These are phyloP conservation scores for Dissostichus mawsoni DNA, from an alignment of 2,113 vertebrate genomes.

Conservation along the genomic window DNA sequence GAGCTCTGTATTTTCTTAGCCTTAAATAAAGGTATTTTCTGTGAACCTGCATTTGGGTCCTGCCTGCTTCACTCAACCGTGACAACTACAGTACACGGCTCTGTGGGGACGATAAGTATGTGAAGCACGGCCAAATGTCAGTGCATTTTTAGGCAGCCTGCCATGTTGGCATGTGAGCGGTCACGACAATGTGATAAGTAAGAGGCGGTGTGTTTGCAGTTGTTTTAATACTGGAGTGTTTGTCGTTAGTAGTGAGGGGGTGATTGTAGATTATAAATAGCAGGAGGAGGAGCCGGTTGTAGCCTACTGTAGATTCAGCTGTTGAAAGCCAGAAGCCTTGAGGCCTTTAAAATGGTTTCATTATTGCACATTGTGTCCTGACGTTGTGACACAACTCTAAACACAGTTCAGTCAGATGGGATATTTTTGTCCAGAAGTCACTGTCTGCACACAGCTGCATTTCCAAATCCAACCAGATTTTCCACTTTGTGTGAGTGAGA, in stretches of 20 bases:
- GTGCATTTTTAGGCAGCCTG: background rate
- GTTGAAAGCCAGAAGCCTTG: background rate
- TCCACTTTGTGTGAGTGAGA: background rate
- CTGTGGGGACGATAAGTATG: constrained; percentile 22
- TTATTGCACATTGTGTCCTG: background rate
- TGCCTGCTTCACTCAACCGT: too few relatives aligned
- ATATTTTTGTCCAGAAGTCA: background rate
- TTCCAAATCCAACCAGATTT: background rate
- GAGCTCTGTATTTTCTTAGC: too few relatives aligned
- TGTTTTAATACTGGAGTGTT: background rate
- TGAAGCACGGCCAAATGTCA: constrained; percentile 12
- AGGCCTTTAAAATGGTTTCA: background rate
- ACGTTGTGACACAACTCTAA: background rate
- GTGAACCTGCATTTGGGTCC: too few relatives aligned
- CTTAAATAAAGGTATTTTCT: too few relatives aligned
- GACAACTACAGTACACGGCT: constrained; percentile 23
- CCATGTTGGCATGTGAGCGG: constrained; percentile 5
- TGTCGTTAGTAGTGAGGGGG: background rate
- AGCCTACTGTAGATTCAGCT: background rate
- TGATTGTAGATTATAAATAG: constrained; percentile 8
- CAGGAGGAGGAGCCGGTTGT: background rate
- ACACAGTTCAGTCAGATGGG: background rate
- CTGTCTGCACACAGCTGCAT: constrained; percentile 1
- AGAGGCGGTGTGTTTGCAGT: background rate
- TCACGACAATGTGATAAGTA: constrained; percentile 15